phyloP scores from a whole-genome alignment of 1,140 invertebrate genomes.

The Proctacanthus coquilletti region DNA sequence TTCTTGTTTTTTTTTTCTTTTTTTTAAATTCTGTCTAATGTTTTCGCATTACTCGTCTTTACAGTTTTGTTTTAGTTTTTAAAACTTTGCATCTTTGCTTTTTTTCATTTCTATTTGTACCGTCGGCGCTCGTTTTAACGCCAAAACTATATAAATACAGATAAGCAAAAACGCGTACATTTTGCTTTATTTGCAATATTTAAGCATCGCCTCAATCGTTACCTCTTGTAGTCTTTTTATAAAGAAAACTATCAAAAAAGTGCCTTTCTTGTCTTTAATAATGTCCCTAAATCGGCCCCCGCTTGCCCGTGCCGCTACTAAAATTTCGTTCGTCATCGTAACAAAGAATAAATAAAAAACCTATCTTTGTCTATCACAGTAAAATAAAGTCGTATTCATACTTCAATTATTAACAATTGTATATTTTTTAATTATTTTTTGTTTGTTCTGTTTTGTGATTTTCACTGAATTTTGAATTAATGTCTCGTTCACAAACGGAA shows the following conservation, averaged over 20 bases:
- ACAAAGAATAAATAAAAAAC: slow-evolving; percentile 21
- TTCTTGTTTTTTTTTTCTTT: slow-evolving; percentile 12
- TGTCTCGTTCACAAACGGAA: slow-evolving; percentile 4
- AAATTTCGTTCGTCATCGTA: too few relatives aligned
- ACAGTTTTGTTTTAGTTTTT: slow-evolving; percentile 10
- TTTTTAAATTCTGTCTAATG: slow-evolving; percentile 10
- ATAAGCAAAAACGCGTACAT: slow-evolving; percentile 7
- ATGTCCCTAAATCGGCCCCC: too few relatives aligned
- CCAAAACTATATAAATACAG: slow-evolving; percentile 4
- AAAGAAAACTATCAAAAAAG: slow-evolving; percentile 8
- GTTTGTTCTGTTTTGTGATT: slow-evolving; percentile 6
- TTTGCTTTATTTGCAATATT: background rate
- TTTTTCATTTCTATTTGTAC: slow-evolving; percentile 17
- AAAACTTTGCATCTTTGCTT: background rate
- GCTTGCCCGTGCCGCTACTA: too few relatives aligned
- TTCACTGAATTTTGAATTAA: slow-evolving; percentile 4
- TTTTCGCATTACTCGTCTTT: slow-evolving; percentile 8
- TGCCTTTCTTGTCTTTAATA: too few relatives aligned
- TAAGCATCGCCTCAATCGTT: background rate
- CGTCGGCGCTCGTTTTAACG: slow-evolving; percentile 28
- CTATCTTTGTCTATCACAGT: slow-evolving; percentile 31
- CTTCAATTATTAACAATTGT: too few relatives aligned
- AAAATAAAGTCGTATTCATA: slow-evolving; percentile 12
- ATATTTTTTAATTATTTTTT: slow-evolving; percentile 4
- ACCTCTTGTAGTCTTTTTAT: background rate